These are phyloP conservation scores for Chrysomallon squamiferum DNA, from an alignment of 1,140 invertebrate genomes.

Conservation along the genomic window DNA sequence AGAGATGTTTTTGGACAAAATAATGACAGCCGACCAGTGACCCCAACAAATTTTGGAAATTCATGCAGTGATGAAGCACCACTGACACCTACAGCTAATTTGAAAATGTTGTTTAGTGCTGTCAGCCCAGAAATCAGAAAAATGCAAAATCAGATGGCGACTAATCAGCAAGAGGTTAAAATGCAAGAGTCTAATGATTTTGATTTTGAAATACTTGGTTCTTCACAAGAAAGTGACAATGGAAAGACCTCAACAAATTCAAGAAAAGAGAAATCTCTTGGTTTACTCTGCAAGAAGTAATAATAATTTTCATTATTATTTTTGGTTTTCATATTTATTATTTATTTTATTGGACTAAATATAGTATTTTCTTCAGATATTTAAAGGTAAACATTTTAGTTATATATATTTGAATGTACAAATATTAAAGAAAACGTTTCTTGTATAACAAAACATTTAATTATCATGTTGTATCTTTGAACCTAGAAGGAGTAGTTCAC, in stretches of 20 bases:
- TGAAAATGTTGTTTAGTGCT: constrained; percentile 62
- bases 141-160: constrained; percentile 20
- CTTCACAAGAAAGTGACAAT: constrained; percentile 33
- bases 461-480: no score
- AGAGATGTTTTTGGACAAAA: constrained; percentile 24
- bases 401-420: no score
- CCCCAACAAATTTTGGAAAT: constrained; percentile 24
- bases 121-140: constrained; percentile 61
- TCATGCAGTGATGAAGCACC: constrained; percentile 32
- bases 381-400: no score
- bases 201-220: constrained; percentile 7
- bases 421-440: no score
- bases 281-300: constrained; percentile 62
- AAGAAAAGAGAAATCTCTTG: constrained; percentile 63
- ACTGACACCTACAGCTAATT: constrained; percentile 61
- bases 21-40: constrained; percentile 18
- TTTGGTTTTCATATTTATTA: not conserved
- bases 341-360: not conserved
- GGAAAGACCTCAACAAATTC: constrained; percentile 29
- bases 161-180: constrained; percentile 4
- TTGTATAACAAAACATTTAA: no score
- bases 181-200: constrained; percentile 3
- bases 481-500: no score
- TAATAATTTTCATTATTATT: not conserved
- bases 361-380: no score